Conservation (phyloP, 1,140 invertebrate species). For the Ooceraea biroi region DNA sequence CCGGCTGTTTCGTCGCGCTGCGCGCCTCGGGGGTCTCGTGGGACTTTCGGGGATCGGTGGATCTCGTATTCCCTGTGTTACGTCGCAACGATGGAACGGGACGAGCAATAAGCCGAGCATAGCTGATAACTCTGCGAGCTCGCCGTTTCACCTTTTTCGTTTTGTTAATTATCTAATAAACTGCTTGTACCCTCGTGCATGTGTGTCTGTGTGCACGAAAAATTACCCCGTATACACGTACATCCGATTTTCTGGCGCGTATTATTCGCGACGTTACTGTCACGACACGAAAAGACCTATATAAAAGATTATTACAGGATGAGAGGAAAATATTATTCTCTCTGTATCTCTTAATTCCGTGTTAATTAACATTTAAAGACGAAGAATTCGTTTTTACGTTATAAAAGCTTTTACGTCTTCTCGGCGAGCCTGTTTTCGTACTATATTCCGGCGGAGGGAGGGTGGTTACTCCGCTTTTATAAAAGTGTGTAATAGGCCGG, state of each 20-base stretch:
- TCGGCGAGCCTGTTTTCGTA: not conserved
- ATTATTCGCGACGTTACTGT: not conserved
- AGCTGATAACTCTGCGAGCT: not conserved
- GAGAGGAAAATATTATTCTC: no score
- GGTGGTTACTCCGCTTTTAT: not conserved
- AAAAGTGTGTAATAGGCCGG: not conserved
- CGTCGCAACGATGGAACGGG: slow-evolving; percentile 2
- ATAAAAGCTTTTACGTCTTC: no score
- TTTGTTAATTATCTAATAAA: slow-evolving; percentile 6
- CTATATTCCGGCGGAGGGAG: not conserved
- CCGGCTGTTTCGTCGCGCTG: slow-evolving; percentile 40
- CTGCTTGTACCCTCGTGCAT: not conserved
- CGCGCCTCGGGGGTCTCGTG: slow-evolving; percentile 42
- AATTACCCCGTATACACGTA: not conserved
- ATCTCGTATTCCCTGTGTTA: slow-evolving; percentile 47
- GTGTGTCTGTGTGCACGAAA: no score
- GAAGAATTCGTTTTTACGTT: not conserved
- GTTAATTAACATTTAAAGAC: slow-evolving; percentile 12
- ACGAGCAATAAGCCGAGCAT: slow-evolving; percentile 28
- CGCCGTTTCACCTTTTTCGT: not conserved
- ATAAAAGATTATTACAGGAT: no score
- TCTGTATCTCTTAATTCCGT: not conserved
- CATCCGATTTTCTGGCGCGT: not conserved
- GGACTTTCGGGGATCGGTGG: slow-evolving; percentile 26
- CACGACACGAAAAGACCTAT: no score